Conservation (phyloP, 2,797 vertebrate genomes). For the Microhierax caerulescens region DNA sequence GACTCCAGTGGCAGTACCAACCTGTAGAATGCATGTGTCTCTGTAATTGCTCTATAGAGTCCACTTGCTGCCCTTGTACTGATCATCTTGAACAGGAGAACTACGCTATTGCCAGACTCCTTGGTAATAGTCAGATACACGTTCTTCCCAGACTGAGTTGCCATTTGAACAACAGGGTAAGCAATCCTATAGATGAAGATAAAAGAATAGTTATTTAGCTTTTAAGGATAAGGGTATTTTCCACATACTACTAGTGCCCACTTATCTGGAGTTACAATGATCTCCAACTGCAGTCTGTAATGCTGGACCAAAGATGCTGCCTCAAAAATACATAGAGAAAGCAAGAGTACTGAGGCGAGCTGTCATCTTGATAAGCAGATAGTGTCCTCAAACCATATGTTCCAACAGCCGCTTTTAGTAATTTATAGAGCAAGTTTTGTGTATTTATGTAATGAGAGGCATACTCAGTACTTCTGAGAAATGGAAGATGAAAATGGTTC, state of each 20-base stretch:
- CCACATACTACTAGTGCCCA: neutral
- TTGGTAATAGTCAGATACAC: constrained; percentile 95
- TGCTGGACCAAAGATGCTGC: neutral
- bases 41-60: constrained; percentile 94
- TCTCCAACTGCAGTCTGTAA: neutral
- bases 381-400: neutral
- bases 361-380: neutral
- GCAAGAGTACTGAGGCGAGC: neutral
- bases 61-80: constrained; percentile 96
- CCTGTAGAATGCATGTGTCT: constrained; percentile 99
- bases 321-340: neutral
- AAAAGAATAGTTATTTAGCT: neutral
- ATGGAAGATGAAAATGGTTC: neutral
- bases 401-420: neutral
- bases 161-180: constrained; percentile 96
- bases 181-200: constrained; percentile 80
- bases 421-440: neutral
- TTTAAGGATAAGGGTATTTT: neutral
- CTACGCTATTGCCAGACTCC: constrained; percentile 91
- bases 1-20: constrained; percentile 47
- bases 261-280: neutral
- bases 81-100: constrained; percentile 95
- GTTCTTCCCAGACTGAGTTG: constrained; percentile 96
- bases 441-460: neutral
- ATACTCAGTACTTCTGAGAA: neutral